Conservation (phyloP, 1,140 invertebrate species). For the Brachystomella parvula region DNA sequence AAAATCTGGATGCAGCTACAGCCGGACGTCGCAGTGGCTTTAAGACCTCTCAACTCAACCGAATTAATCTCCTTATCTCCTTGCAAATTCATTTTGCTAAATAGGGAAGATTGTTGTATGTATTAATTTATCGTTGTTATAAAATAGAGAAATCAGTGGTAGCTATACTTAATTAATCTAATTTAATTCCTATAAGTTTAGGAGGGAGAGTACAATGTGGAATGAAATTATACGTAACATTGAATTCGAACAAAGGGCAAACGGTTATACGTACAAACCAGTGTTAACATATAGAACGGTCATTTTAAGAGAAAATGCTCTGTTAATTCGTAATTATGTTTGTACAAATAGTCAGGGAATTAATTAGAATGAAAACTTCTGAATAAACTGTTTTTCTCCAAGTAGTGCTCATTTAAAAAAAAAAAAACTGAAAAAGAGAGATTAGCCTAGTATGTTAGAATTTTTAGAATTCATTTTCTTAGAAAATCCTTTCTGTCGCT, state of each 20-base stretch:
- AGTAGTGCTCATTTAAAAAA: no score
- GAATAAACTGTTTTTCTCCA: no score
- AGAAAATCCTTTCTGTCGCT: background rate
- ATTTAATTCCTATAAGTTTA: background rate
- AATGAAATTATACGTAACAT: background rate
- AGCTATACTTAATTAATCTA: no score
- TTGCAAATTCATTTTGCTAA: background rate
- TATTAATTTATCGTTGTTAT: background rate
- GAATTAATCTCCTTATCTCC: no score
- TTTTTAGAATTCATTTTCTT: background rate
- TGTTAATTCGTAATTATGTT: background rate
- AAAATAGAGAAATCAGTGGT: background rate
- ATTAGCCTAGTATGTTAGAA: background rate
- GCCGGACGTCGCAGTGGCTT: no score
- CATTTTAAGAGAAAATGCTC: background rate
- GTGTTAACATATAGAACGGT: background rate
- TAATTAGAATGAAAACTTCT: background rate
- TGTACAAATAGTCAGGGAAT: background rate
- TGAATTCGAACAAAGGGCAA: background rate
- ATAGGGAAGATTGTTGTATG: background rate
- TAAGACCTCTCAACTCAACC: no score
- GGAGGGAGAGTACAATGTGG: background rate
- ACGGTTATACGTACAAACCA: background rate
- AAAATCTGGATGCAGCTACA: no score
- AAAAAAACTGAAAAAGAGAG: background rate